A percentile compares a stretch with the other conserved stretches of the same genome.
Evolutionary conservation across 2,797 vertebrate species (phyloP).

Genomic region (Peromyscus melanophrys): DNA sequence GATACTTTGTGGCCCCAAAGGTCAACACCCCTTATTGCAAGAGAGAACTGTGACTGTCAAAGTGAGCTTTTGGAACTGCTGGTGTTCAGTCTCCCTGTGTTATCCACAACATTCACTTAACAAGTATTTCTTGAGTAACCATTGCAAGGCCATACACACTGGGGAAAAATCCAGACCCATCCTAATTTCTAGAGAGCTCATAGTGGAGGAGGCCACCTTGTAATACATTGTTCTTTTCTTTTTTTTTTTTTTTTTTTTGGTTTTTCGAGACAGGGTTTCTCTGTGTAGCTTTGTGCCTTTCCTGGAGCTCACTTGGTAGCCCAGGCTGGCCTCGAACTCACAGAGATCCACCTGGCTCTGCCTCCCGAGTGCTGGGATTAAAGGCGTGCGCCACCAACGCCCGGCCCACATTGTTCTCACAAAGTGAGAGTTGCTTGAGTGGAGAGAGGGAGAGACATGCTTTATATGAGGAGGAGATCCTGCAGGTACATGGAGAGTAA

Average conservation of each 20-base stretch:
- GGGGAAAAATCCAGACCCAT: neutral
- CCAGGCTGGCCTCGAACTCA: no score
- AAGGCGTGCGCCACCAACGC: no score
- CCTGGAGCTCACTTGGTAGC: no score
- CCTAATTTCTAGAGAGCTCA: neutral
- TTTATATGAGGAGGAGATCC: neutral
- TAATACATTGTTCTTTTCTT: neutral
- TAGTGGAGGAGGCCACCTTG: neutral
- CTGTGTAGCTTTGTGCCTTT: no score
- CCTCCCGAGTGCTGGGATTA: no score
- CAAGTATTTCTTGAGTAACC: neutral
- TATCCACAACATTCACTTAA: neutral
- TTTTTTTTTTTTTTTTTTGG: no score
- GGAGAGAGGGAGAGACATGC: neutral
- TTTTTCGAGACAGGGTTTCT: no score
- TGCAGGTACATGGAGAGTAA: neutral
- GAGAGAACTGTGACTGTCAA: neutral
- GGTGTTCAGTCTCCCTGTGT: neutral
- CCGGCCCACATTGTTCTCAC: neutral
- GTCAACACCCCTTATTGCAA: neutral
- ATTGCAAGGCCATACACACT: neutral
- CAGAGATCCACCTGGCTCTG: no score
- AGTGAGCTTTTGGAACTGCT: neutral
- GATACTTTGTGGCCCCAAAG: neutral
- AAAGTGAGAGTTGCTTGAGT: neutral